phyloP scores from a whole-genome alignment of 2,888 invertebrate genomes.

The Drosophila mimetica region DNA sequence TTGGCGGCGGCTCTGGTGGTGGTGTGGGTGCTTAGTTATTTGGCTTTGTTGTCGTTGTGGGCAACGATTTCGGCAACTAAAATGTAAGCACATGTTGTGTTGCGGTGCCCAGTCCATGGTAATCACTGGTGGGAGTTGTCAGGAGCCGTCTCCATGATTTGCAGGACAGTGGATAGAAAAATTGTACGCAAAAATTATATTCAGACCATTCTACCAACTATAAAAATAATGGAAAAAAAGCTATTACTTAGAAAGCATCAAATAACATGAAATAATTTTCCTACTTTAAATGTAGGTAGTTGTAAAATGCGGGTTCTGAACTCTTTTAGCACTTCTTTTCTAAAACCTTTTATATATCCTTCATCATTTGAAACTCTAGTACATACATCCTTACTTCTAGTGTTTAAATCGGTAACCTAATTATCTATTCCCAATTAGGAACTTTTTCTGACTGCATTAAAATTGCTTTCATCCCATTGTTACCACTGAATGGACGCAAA shows the following conservation, averaged over 20 bases:
- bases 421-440: no score
- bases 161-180: background rate
- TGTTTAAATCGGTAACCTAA: background rate
- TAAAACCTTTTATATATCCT: no score
- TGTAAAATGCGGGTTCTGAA: no score
- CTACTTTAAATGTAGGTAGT: no score
- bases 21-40: constrained; percentile 47
- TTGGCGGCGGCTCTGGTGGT: constrained; percentile 15
- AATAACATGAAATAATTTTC: no score
- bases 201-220: background rate
- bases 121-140: constrained; percentile 11
- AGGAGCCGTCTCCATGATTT: constrained; percentile 18
- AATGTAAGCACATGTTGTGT: constrained; percentile 72
- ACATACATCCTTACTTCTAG: background rate
- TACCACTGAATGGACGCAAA: constrained; percentile 7
- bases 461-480: constrained; percentile 51
- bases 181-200: no score
- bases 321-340: no score
- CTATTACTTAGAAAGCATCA: no score
- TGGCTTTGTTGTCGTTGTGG: constrained; percentile 50
- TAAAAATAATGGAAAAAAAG: background rate
- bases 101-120: constrained; percentile 9
- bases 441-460: background rate
- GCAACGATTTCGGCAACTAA: constrained; percentile 59
- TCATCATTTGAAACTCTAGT: no score